These are phyloP conservation scores for Lacerta viridis DNA, from an alignment of 2,797 vertebrate genomes.

Conservation along the genomic window DNA sequence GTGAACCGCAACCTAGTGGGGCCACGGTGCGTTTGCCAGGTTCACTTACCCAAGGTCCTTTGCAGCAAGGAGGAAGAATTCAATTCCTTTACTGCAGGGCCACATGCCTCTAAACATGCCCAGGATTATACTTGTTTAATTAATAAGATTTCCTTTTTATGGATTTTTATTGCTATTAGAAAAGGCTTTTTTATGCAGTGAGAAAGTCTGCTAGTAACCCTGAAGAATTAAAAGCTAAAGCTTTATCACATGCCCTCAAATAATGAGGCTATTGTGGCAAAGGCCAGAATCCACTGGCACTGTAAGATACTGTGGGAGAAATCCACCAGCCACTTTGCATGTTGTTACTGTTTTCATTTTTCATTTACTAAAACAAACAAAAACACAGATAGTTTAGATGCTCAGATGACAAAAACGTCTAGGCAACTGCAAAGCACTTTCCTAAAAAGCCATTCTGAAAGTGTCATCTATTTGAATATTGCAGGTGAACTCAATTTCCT, in stretches of 20 bases:
- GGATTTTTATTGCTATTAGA: neutral
- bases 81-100: too few species aligned
- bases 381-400: neutral
- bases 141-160: conserved; percentile 18
- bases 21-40: too few species aligned
- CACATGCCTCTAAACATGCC: too few species aligned
- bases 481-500: conserved; percentile 40
- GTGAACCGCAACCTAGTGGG: too few species aligned
- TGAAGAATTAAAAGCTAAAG: conserved; percentile 2
- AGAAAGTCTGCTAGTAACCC: neutral
- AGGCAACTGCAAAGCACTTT: neutral
- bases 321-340: neutral
- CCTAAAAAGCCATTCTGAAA: conserved; percentile 27
- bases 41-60: too few species aligned
- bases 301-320: neutral
- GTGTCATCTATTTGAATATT: conserved; percentile 19
- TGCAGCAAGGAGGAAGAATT: too few species aligned
- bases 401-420: conserved; percentile 6
- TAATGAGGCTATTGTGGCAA: conserved; percentile 10
- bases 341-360: neutral
- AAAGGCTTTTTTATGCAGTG: conserved; percentile 23
- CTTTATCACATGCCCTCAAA: neutral
- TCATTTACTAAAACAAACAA: neutral
- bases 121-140: neutral
- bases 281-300: neutral